phyloP scores from a whole-genome alignment of 2,888 invertebrate species.

The Eristalis arbustorum region DNA sequence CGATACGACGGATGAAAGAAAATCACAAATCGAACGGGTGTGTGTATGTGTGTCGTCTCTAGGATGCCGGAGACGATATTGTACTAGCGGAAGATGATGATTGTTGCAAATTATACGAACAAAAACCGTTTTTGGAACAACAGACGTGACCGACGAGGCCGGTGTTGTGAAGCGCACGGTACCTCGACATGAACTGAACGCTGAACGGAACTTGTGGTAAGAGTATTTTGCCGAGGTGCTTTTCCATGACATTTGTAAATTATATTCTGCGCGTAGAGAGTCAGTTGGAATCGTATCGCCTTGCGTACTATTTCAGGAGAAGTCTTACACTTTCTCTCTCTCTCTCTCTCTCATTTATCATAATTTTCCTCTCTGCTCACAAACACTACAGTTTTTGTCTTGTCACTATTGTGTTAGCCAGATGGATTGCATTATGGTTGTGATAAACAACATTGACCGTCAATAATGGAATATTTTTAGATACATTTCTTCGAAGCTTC shows the following conservation, averaged over 20 bases:
- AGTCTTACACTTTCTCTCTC: no score
- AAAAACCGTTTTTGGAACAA: slow-evolving; percentile 1
- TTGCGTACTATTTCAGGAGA: slow-evolving; percentile 10
- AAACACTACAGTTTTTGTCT: not conserved
- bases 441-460: slow-evolving; percentile 65
- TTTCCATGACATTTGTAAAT: slow-evolving; percentile 56
- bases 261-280: slow-evolving; percentile 59
- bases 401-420: slow-evolving; percentile 21
- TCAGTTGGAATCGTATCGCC: not conserved
- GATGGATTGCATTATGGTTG: slow-evolving; percentile 55
- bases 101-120: slow-evolving; percentile 58
- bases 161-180: slow-evolving; percentile 39
- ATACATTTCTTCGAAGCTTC: slow-evolving; percentile 15
- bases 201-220: slow-evolving; percentile 30
- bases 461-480: slow-evolving; percentile 35
- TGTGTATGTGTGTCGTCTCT: slow-evolving; percentile 27
- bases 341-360: not conserved
- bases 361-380: no score
- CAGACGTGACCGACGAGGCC: slow-evolving; percentile 7
- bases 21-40: not conserved
- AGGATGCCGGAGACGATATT: slow-evolving; percentile 22
- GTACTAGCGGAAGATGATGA: slow-evolving; percentile 33
- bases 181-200: slow-evolving; percentile 52
- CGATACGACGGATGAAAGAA: slow-evolving; percentile 5
- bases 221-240: slow-evolving; percentile 31